Evolutionary conservation across 2,113 vertebrate species (phyloP).

Genomic region (Mungos mungo): DNA sequence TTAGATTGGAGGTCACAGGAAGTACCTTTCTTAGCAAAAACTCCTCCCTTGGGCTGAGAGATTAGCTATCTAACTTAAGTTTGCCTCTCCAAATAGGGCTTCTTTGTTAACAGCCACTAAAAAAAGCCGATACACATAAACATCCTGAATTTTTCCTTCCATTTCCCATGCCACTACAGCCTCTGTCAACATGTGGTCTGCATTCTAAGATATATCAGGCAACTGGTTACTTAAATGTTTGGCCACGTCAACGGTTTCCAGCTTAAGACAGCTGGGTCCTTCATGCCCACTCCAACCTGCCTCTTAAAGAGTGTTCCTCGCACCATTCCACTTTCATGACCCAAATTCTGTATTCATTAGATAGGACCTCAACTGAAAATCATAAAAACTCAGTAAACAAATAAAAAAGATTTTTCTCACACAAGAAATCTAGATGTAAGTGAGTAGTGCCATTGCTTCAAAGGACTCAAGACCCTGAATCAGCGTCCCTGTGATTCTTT

Average conservation of each 20-base stretch:
- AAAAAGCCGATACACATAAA: conserved; percentile 42
- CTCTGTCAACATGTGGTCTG: not conserved
- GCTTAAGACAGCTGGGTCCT: not conserved
- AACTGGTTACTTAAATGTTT: not conserved
- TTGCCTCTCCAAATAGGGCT: not conserved
- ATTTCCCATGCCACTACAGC: not conserved
- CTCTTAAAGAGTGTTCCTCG: not conserved
- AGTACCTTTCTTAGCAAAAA: conserved; percentile 33
- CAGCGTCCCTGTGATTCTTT: not conserved
- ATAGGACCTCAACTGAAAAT: not conserved
- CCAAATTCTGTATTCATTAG: not conserved
- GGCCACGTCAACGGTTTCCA: not conserved
- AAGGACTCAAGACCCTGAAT: not conserved
- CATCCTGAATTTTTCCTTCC: conserved; percentile 38
- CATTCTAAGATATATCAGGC: not conserved
- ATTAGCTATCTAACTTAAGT: not conserved
- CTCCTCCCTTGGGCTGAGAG: not conserved
- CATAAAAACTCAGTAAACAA: conserved; percentile 27
- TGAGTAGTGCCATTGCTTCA: not conserved
- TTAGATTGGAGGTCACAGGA: not conserved
- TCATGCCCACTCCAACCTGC: not conserved
- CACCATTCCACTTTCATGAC: not conserved
- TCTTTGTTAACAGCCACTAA: conserved; percentile 19
- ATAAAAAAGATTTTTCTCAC: not conserved
- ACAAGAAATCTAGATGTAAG: not conserved